Evolutionary conservation across 1,140 invertebrate species (phyloP), one percentile per base, ranked within the genome.

Genomic region (Leptinotarsa defecta): DNA sequence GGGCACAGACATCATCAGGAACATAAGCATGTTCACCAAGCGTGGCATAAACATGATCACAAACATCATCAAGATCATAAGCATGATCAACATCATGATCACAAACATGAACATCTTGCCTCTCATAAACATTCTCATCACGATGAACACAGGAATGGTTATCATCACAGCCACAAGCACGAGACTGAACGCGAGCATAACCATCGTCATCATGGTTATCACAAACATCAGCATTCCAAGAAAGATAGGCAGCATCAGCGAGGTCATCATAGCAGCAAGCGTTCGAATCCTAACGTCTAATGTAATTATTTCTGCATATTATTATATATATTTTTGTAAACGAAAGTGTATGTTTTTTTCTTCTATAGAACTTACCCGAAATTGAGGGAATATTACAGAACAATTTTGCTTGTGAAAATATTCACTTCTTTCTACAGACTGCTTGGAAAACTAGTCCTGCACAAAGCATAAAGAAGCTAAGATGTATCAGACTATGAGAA

Each of bases 61-160:
- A 68, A 68, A 11, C 65, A 27, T n/a, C 65, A 68, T n/a, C 20
- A 68, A 22, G 71, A 71, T 13, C 69, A 73, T 64, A 52, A 73
- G 13, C 78, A 79, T 52, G 64, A 71, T 6, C 73, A 77, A 27
- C 68, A 77, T 15, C 69, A 79, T 68, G 48, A 77, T 15, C 69
- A 79, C 62, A 68, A 76, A 11, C 74, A 69, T 17, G 63, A 70
- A 20, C 78, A 80, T 69, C 48, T 68, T 15, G 74, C 73, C 62
- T 68, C 71, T 20, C 73, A 77, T 49, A 70, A 79, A 48, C 48
- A 74, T 52, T 74, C 78, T 17, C 79, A 80, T 65, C 48, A 74
- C 3, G 68, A 75, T 19, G 70, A 80, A 24, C 79, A 80, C 65
- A 75, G 75, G 63, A 75, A 78, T 68, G 74, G 77, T 48, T 77